These are phyloP conservation scores for Steatornis caripensis DNA, from an alignment of 2,113 vertebrate genomes.

Conservation along the genomic window DNA sequence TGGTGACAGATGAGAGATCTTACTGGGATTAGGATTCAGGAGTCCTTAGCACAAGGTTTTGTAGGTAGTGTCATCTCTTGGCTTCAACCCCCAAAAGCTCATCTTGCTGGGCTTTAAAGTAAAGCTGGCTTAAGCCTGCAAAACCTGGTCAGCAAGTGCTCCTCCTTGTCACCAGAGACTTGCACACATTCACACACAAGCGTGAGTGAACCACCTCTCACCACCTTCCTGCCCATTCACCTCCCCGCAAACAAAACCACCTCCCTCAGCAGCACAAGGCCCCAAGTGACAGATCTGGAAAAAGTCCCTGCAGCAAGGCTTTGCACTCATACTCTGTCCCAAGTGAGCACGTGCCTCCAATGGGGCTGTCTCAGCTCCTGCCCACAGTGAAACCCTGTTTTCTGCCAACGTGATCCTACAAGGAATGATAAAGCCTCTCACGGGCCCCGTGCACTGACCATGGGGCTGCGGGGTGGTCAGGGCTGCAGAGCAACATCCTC, in stretches of 20 bases:
- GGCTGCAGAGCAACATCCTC: not conserved
- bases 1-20: not conserved
- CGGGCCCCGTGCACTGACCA: accelerated
- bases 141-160: not conserved
- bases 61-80: not conserved
- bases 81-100: not conserved
- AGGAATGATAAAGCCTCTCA: not conserved
- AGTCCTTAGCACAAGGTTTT: not conserved
- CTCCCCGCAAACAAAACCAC: not conserved
- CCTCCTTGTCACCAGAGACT: not conserved
- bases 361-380: accelerated
- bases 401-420: not conserved
- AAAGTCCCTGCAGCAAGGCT: not conserved
- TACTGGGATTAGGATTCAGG: not conserved
- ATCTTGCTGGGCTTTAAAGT: not conserved
- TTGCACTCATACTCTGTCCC: not conserved
- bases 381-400: not conserved
- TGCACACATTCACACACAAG: not conserved
- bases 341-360: not conserved
- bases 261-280: not conserved
- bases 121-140: not conserved
- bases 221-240: not conserved
- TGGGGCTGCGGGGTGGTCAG: not conserved
- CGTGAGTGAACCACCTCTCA: not conserved
- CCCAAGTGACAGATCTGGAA: not conserved